A percentile compares a stretch with the other conserved stretches of the same genome.
phyloP scores from a whole-genome alignment of 2,888 invertebrate genomes.

The Drosophila kuntzei region DNA sequence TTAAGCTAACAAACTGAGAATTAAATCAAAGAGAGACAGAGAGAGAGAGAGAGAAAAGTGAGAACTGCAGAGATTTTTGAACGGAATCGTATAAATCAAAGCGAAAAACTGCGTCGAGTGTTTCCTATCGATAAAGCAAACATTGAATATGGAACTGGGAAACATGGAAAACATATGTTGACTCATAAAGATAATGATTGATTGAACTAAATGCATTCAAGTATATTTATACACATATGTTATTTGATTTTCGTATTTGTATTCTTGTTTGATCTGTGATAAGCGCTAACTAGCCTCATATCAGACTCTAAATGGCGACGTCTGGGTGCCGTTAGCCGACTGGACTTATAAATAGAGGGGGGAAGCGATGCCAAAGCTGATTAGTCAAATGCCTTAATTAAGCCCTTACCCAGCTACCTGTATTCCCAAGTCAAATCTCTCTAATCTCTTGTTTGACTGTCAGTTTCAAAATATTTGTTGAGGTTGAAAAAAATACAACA shows the following conservation, averaged over 20 bases:
- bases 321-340: constrained; percentile 40
- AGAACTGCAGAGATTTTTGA: constrained; percentile 20
- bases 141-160: constrained; percentile 17
- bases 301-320: constrained; percentile 44
- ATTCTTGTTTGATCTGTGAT: constrained; percentile 65
- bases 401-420: constrained; percentile 63
- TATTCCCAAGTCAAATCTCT: constrained; percentile 28
- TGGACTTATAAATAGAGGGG: not conserved
- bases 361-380: constrained; percentile 62
- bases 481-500: constrained; percentile 5
- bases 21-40: constrained; percentile 37
- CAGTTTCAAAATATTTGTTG: constrained; percentile 35
- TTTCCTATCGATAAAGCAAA: constrained; percentile 37
- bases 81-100: constrained; percentile 54
- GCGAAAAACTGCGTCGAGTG: constrained; percentile 48
- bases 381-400: constrained; percentile 73
- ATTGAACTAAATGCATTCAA: constrained; percentile 53
- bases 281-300: constrained; percentile 67
- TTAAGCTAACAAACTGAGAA: constrained; percentile 44
- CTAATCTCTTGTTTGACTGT: constrained; percentile 40
- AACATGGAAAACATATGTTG: constrained; percentile 65
- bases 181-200: constrained; percentile 77
- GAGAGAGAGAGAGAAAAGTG: not conserved
- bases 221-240: constrained; percentile 55
- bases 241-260: constrained; percentile 45